Evolutionary conservation across 1,140 invertebrate genomes (phyloP).

Genomic region (Drosophila gunungcola): DNA sequence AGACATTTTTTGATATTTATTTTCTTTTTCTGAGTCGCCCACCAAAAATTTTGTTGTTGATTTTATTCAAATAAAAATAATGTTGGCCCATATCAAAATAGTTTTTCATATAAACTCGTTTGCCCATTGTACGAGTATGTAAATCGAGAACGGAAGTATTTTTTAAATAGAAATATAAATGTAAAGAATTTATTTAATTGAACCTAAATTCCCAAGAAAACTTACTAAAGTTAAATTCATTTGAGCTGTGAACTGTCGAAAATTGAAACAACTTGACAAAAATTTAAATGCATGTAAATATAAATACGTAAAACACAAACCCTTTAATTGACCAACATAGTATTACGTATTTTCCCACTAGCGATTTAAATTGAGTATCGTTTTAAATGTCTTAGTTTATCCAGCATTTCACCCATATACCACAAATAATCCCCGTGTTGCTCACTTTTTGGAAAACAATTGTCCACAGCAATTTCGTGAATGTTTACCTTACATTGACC

Average conservation of each 20-base stretch:
- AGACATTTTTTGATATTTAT: constrained; percentile 41
- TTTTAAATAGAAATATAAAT: constrained; percentile 13
- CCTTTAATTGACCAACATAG: neutral
- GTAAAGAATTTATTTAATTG: constrained; percentile 31
- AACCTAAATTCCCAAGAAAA: constrained; percentile 25
- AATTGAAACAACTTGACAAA: neutral
- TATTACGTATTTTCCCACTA: too few relatives aligned
- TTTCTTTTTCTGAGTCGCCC: constrained; percentile 22
- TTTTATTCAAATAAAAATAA: constrained; percentile 75
- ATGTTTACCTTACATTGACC: constrained; percentile 50
- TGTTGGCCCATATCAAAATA: constrained; percentile 48
- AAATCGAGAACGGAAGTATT: constrained; percentile 24
- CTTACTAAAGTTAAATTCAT: constrained; percentile 12
- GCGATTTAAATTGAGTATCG: neutral
- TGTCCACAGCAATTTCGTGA: constrained; percentile 30
- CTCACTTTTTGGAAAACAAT: constrained; percentile 40
- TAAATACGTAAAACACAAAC: neutral
- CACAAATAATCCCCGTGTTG: constrained; percentile 7
- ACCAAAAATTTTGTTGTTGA: constrained; percentile 51
- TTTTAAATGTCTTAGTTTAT: neutral
- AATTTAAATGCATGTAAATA: neutral
- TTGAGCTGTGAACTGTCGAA: neutral
- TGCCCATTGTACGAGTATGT: constrained; percentile 24
- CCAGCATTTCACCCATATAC: constrained; percentile 2
- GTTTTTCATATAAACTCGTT: constrained; percentile 41